Base-by-base conservation (phyloP, 2,113 vertebrate species). In the Charadrius vociferus region DNA sequence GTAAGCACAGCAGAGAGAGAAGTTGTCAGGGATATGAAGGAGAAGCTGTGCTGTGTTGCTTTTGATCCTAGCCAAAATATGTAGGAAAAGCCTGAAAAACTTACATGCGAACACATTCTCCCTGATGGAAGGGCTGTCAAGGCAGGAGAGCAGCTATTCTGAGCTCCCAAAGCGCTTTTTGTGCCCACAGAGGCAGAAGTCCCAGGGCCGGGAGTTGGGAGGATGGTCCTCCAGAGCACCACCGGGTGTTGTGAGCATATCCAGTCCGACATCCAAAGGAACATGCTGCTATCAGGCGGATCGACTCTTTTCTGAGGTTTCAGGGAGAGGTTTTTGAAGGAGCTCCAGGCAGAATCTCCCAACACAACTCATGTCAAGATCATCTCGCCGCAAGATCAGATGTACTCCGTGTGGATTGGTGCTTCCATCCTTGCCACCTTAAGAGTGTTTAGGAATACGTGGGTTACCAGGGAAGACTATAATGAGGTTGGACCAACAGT, bases 161-260 rank as follows among this genome's bases (percentile, higher is more conserved):
- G 63, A 86, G 96, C 97, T 5, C 97, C 98, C 0, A 96, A 98
- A 91, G 88, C 12, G 3, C 93, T 98, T 56, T 98, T 97, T 34
- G 18, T 55, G 1, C 97, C 98, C 0, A 9, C 59, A 8, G 95
- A 80, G 18, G 87, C 96, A 41, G 96, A 97, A 17, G 4, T 89
- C 18, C 74, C 96, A 1, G 79, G 43, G 27, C 93, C 89, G 0
- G 97, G 97, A 5, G 21, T 96, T 11, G 82, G 96, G 10, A 45
- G 56, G 19, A 96, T 97, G 97, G 55, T 96, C 8, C 75, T 78
- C 8, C 47, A 62, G 65, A 98, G 96, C 72, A 36, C 96, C 6
- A 1, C 65, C 71, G 93, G 73, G 45, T 81, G 94, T 0, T 67
- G 39, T 0, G n/a, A 87, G 0, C 75, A 66, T 4, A 83, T 97